Evolutionary conservation across 1,140 invertebrate genomes (phyloP).

Genomic region (Calliopsis andreniformis): DNA sequence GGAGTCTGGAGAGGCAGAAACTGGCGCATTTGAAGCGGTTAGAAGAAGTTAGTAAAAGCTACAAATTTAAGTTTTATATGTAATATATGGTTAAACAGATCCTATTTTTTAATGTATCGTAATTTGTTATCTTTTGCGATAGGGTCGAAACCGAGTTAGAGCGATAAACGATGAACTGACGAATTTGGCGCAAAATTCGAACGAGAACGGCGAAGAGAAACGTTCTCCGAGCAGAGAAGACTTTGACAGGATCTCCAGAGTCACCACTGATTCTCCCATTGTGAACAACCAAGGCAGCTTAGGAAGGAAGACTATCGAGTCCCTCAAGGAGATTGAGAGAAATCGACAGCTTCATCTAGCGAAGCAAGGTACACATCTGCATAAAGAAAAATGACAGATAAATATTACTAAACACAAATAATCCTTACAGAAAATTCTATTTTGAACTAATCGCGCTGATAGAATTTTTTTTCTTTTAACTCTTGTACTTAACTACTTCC

Average conservation of each 20-base stretch:
- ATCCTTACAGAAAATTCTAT: constrained; percentile 21
- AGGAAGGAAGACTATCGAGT: constrained; percentile 92
- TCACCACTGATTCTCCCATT: constrained; percentile 90
- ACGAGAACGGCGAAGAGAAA: constrained; percentile 82
- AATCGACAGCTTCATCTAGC: constrained; percentile 93
- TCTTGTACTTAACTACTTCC: too few relatives aligned
- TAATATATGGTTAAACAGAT: background rate
- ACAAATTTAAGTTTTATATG: background rate
- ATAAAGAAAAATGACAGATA: background rate
- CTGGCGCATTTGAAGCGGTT: constrained; percentile 84
- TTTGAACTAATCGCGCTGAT: too few relatives aligned
- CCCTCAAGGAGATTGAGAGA: constrained; percentile 93
- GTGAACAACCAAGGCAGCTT: constrained; percentile 86
- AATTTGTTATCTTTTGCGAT: constrained; percentile 23
- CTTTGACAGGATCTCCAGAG: constrained; percentile 92
- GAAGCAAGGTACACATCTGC: constrained; percentile 88
- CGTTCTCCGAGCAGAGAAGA: constrained; percentile 90
- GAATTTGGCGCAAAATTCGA: constrained; percentile 81
- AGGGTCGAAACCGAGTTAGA: constrained; percentile 83
- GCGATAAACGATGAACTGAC: constrained; percentile 84
- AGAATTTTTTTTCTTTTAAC: too few relatives aligned
- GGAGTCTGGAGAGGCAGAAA: constrained; percentile 84
- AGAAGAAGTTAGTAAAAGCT: constrained; percentile 81
- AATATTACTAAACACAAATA: background rate
- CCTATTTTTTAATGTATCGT: background rate